Conservation (phyloP, 2,113 vertebrate genomes). For the Excalfactoria chinensis region DNA sequence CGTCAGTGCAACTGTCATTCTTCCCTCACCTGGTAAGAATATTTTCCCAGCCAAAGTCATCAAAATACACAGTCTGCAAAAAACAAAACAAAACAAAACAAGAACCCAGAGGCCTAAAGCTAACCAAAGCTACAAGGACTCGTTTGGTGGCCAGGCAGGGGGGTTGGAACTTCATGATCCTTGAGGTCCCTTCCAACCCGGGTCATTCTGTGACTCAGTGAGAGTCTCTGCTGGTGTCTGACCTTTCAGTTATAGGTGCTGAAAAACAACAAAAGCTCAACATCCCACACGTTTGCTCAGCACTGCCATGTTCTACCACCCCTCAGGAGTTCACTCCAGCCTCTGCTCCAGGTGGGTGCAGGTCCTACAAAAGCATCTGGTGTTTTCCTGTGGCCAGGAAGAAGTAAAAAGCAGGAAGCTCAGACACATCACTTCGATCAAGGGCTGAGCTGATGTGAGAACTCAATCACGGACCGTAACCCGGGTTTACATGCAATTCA, state of each 20-base stretch:
- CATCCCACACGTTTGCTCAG: background rate
- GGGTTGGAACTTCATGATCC: too few relatives aligned
- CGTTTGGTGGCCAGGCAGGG: too few relatives aligned
- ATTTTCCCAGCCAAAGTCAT: background rate
- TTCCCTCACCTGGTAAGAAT: background rate
- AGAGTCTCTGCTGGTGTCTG: background rate
- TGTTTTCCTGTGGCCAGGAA: background rate
- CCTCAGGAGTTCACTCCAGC: background rate
- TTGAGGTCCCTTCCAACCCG: too few relatives aligned
- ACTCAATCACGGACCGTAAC: fast-evolving
- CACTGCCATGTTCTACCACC: background rate
- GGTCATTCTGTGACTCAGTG: background rate
- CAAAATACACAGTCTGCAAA: background rate
- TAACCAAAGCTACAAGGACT: too few relatives aligned
- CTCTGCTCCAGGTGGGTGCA: background rate
- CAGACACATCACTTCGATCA: background rate
- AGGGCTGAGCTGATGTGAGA: background rate
- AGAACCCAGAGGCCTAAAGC: background rate
- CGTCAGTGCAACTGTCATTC: background rate
- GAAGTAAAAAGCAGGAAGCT: background rate
- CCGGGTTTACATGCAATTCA: background rate
- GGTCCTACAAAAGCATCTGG: background rate
- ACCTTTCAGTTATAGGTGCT: background rate
- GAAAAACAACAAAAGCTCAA: background rate
- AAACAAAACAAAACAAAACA: background rate